phyloP scores from a whole-genome alignment of 2,888 invertebrate genomes.

The Trisateles emortualis region DNA sequence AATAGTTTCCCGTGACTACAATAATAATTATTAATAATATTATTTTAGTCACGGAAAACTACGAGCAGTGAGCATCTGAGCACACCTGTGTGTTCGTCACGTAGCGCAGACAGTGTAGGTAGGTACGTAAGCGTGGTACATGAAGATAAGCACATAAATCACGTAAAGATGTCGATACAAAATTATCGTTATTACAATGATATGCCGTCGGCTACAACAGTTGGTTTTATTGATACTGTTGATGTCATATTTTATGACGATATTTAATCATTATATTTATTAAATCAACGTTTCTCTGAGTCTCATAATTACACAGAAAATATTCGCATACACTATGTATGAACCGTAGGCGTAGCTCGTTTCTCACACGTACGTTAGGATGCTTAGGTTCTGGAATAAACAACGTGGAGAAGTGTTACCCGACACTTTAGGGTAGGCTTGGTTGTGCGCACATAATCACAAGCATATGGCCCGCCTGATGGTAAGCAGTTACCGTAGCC shows the following conservation, averaged over 20 bases:
- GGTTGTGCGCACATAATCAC: too few species aligned
- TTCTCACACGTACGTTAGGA: too few species aligned
- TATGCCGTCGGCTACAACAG: background rate
- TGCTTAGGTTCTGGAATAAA: too few species aligned
- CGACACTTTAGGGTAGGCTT: too few species aligned
- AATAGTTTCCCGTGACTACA: conserved; percentile 25
- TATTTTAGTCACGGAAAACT: too few species aligned
- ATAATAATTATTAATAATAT: conserved; percentile 6
- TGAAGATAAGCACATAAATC: conserved; percentile 4
- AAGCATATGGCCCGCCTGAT: too few species aligned
- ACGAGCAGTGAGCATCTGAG: background rate
- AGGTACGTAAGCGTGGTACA: background rate
- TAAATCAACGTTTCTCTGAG: background rate
- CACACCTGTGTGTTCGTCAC: conserved; percentile 2
- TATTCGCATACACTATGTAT: too few species aligned
- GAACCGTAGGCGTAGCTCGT: too few species aligned
- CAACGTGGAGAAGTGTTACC: too few species aligned
- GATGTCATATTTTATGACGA: background rate
- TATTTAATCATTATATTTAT: background rate
- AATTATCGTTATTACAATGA: conserved; percentile 5
- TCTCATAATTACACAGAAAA: background rate
- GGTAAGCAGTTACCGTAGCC: too few species aligned
- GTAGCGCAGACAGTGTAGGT: too few species aligned
- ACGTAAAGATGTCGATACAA: conserved; percentile 1
- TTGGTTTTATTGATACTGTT: background rate